phyloP scores from a whole-genome alignment of 2,888 invertebrate species.

The Chouioia cunea region DNA sequence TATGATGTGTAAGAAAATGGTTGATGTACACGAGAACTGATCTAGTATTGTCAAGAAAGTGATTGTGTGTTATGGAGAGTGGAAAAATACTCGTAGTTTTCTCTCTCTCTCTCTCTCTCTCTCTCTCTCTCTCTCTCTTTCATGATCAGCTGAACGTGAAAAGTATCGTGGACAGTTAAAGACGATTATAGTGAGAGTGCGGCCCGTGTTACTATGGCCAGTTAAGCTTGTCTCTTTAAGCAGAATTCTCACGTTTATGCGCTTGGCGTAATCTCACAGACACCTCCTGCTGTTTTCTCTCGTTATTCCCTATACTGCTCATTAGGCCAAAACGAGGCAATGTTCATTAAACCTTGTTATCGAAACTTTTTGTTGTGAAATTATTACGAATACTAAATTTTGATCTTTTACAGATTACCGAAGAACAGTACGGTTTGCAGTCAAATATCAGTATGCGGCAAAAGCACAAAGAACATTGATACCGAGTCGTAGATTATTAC shows the following conservation, averaged over 20 bases:
- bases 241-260: slow-evolving; percentile 59
- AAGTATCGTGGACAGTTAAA: slow-evolving; percentile 25
- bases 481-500: no score
- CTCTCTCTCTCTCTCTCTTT: slow-evolving; percentile 22
- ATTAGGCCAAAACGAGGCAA: background rate
- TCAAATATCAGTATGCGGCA: no score
- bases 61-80: background rate
- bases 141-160: slow-evolving; percentile 30
- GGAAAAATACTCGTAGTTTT: background rate
- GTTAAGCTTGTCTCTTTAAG: slow-evolving; percentile 54
- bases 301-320: no score
- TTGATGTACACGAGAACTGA: no score
- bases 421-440: no score
- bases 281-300: background rate
- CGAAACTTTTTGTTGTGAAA: no score
- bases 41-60: background rate
- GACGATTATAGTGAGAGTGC: background rate
- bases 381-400: no score
- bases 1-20: no score
- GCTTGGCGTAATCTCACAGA: slow-evolving; percentile 50
- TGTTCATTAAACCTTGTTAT: no score
- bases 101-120: no score
- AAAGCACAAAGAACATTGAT: no score
- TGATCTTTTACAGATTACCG: no score
- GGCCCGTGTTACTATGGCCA: slow-evolving; percentile 10